Conservation (phyloP, 2,888 invertebrate species). For the Drosophila barbarae region DNA sequence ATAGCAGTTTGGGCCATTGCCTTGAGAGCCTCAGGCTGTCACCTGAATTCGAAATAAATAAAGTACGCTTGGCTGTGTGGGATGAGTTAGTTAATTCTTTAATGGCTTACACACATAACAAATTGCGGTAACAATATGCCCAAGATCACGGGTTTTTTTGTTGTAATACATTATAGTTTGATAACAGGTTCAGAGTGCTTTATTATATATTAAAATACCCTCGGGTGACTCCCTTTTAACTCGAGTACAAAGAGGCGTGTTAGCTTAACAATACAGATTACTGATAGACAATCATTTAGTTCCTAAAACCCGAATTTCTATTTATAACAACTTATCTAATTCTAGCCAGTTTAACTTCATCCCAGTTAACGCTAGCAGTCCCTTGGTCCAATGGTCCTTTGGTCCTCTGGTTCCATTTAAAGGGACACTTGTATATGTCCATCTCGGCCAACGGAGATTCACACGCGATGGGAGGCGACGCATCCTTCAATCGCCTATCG, state of each 20-base stretch:
- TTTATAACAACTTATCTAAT: conserved; percentile 10
- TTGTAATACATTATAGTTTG: conserved; percentile 8
- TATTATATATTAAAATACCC: conserved; percentile 10
- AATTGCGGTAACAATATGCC: conserved; percentile 19
- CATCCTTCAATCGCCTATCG: conserved; percentile 5
- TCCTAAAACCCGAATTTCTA: not conserved
- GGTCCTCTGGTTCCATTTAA: conserved; percentile 16
- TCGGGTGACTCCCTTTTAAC: too few species aligned
- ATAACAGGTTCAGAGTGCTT: conserved; percentile 6
- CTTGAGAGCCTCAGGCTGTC: conserved; percentile 1
- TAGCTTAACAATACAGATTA: not conserved
- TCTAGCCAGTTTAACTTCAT: conserved; percentile 2
- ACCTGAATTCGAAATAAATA: not conserved
- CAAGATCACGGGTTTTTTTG: conserved; percentile 6
- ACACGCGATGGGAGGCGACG: not conserved
- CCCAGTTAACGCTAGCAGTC: conserved; percentile 9
- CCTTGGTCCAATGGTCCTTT: conserved; percentile 20
- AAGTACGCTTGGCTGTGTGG: conserved; percentile 5
- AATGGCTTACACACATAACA: conserved; percentile 43
- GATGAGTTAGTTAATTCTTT: conserved; percentile 31
- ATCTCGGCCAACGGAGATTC: conserved; percentile 7
- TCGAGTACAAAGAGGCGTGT: not conserved
- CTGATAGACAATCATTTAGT: conserved; percentile 3
- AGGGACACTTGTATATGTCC: conserved; percentile 13
- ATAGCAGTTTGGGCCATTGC: conserved; percentile 37